These are phyloP conservation scores for Epinephelus malabaricus DNA, from an alignment of 2,797 vertebrate species.

Conservation along the genomic window DNA sequence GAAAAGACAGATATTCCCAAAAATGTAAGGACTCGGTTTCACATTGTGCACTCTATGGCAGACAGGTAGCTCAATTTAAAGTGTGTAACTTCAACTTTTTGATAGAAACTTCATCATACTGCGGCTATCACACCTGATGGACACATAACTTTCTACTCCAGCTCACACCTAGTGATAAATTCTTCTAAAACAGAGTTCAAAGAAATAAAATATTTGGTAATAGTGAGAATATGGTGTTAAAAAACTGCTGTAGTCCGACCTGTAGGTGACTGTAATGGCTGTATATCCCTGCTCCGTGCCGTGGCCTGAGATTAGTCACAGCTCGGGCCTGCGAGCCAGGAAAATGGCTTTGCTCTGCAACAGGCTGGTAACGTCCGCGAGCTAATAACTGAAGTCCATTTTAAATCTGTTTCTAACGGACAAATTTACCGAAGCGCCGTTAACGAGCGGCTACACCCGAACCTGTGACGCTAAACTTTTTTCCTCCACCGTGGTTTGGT, in stretches of 20 bases:
- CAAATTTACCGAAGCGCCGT: too few species aligned
- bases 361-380: constrained; percentile 28
- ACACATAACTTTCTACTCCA: neutral
- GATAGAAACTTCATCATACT: neutral
- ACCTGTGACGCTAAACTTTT: constrained; percentile 49
- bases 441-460: constrained; percentile 49
- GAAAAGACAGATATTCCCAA: neutral
- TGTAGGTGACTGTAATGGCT: constrained; percentile 19
- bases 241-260: neutral
- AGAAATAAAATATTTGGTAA: neutral
- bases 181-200: rapidly evolving
- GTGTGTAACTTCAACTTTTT: neutral
- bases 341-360: constrained; percentile 55
- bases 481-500: constrained; percentile 7
- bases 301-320: constrained; percentile 74
- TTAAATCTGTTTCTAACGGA: neutral
- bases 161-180: neutral
- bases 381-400: constrained; percentile 1
- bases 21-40: rapidly evolving
- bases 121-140: neutral
- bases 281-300: constrained; percentile 47
- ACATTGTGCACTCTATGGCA: neutral
- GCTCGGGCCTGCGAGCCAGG: constrained; percentile 72
- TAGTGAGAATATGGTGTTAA: neutral
- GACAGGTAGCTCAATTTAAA: rapidly evolving